phyloP scores from a whole-genome alignment of 2,113 vertebrate species.

The Galbula dea region DNA sequence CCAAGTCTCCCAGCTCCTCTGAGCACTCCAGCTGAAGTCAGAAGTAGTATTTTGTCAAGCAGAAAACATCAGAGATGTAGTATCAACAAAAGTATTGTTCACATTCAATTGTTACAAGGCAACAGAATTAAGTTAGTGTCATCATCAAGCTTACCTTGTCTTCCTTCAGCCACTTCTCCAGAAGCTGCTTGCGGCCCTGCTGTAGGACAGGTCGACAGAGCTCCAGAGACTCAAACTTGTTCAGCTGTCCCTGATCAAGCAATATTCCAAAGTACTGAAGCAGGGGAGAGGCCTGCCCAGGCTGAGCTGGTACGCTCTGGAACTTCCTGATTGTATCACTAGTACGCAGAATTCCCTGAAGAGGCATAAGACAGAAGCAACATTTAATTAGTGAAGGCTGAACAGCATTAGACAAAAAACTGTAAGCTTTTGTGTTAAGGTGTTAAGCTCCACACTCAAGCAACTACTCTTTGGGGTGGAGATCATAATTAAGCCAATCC shows the following conservation, averaged over 20 bases:
- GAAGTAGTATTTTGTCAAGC: neutral
- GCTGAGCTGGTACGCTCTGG: slow-evolving; percentile 86
- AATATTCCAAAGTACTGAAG: slow-evolving; percentile 93
- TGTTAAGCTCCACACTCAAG: neutral
- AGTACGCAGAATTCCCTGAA: slow-evolving; percentile 85
- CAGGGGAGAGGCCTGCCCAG: slow-evolving; percentile 87
- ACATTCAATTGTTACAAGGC: neutral
- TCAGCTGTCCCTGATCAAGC: slow-evolving; percentile 90
- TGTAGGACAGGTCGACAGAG: slow-evolving; percentile 88
- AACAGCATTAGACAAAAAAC: neutral
- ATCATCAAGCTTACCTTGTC: slow-evolving; percentile 78
- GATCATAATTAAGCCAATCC: neutral
- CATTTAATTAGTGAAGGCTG: neutral
- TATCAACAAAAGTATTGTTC: neutral
- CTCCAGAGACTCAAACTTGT: slow-evolving; percentile 90
- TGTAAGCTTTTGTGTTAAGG: neutral
- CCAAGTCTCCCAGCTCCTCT: slow-evolving; percentile 90
- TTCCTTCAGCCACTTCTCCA: slow-evolving; percentile 94
- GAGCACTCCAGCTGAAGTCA: slow-evolving; percentile 85
- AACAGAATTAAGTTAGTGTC: neutral
- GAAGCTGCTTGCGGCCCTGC: slow-evolving; percentile 88
- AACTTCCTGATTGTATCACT: slow-evolving; percentile 89
- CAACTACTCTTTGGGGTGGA: neutral
- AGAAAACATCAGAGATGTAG: neutral
- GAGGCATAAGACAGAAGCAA: neutral